Evolutionary conservation across 1,140 invertebrate species (phyloP), one percentile per base, ranked within the genome.

Genomic region (Phocides pigmalion): DNA sequence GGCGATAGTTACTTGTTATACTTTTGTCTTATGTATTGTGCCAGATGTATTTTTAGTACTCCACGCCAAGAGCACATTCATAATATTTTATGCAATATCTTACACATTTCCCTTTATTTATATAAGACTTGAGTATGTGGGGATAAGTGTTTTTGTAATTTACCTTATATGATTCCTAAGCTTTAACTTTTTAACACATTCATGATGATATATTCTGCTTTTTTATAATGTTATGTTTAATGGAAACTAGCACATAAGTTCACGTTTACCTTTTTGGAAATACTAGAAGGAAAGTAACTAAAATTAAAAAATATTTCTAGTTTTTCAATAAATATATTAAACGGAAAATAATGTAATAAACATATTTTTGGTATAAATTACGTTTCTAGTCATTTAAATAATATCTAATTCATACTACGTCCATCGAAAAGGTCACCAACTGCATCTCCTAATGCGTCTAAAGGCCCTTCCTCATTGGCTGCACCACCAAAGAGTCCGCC

Each of bases 381-480:
- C 25, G 5, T 28, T 8, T 28, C 5, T 6, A 28, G 5, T 28
- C 3, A 28, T 28, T 28, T 25, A 49, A 53, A 44, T 16, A 72
- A 17, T 47, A 32, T 50, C 19, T 62, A 66, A 12, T 66, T 59
- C n/a, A 68, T 41, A 12, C 62, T 65, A 53, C 76, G 69, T 68
- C 78, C 70, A 42, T 76, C 79, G 19, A 89, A 82, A 41, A 90
- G 68, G 42, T 86, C 80, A 14, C 81, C 85, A 42, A 90, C 58
- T 17, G 81, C 85, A 54, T 88, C 79, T 25, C 86, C 86, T 19
- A 90, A 79, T 4, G 67, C 82, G 25, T 76, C 84, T 9, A 89
- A 68, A 3, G 85, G 85, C 8, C 84, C 83, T 14, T 73, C 79
- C 50, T 79, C 70, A 44, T 68, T 70, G n/a, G 62, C 70, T 37